phyloP scores from a whole-genome alignment of 2,113 vertebrate species.

The Climacteris rufus region DNA sequence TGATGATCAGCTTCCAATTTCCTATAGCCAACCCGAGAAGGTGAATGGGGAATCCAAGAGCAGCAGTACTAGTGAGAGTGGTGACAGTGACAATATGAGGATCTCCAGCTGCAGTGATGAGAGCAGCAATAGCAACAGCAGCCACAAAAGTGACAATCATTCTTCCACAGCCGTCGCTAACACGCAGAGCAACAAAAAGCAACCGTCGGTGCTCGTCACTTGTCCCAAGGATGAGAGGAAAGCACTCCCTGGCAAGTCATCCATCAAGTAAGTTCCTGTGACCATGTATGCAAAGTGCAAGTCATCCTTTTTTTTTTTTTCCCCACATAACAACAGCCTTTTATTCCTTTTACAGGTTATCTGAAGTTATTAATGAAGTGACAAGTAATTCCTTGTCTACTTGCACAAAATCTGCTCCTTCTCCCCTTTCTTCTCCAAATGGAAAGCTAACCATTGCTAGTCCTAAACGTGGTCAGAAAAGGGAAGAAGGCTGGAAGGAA shows the following conservation, averaged over 20 bases:
- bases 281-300: accelerated
- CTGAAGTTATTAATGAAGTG: slow-evolving; percentile 80
- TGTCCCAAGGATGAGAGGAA: slow-evolving; percentile 86
- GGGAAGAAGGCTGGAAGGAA: slow-evolving; percentile 99
- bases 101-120: slow-evolving; percentile 98
- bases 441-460: slow-evolving; percentile 96
- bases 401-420: slow-evolving; percentile 88
- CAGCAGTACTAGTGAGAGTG: slow-evolving; percentile 91
- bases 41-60: slow-evolving; percentile 94
- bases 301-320: neutral
- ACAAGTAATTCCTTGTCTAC: slow-evolving; percentile 86
- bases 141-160: slow-evolving; percentile 85
- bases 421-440: slow-evolving; percentile 91
- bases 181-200: slow-evolving; percentile 78
- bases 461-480: slow-evolving; percentile 95
- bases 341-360: slow-evolving; percentile 74
- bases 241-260: slow-evolving; percentile 84
- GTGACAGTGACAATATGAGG: slow-evolving; percentile 96
- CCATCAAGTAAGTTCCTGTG: slow-evolving; percentile 76
- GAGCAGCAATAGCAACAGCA: slow-evolving; percentile 96
- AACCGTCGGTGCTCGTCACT: slow-evolving; percentile 79
- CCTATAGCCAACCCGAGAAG: slow-evolving; percentile 94
- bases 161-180: slow-evolving; percentile 63
- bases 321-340: neutral
- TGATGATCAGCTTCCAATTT: slow-evolving; percentile 93